These are phyloP conservation scores for Cantharis flavilabris DNA, from an alignment of 2,888 invertebrate species.

Conservation along the genomic window DNA sequence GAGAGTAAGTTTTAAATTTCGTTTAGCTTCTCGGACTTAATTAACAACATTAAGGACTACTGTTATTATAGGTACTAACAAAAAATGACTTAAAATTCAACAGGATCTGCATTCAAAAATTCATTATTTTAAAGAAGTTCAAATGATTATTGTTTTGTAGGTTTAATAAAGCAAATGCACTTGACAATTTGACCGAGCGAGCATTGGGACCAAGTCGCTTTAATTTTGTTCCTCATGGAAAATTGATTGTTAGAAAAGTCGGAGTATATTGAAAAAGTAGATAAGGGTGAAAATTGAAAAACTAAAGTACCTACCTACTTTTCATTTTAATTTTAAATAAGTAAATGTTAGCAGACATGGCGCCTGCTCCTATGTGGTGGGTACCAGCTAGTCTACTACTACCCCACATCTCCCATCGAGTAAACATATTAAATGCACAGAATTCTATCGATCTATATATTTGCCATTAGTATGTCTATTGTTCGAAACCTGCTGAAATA, in stretches of 20 bases:
- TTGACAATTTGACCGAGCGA: neutral
- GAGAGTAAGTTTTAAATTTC: neutral
- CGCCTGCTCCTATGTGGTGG: neutral
- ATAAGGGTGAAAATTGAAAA: neutral
- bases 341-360: neutral
- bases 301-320: neutral
- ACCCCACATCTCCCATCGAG: neutral
- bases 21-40: neutral
- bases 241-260: neutral
- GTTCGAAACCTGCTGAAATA: neutral
- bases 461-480: neutral
- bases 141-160: neutral
- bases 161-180: neutral
- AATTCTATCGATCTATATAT: neutral
- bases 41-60: neutral
- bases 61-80: too few species aligned
- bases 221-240: neutral
- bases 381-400: neutral
- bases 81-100: neutral
- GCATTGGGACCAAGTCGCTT: neutral
- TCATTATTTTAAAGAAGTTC: neutral
- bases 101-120: neutral
- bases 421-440: neutral
- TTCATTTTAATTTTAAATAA: neutral
- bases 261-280: neutral